Evolutionary conservation across 2,888 invertebrate genomes (phyloP).

Genomic region (Epinotia brunnichana): DNA sequence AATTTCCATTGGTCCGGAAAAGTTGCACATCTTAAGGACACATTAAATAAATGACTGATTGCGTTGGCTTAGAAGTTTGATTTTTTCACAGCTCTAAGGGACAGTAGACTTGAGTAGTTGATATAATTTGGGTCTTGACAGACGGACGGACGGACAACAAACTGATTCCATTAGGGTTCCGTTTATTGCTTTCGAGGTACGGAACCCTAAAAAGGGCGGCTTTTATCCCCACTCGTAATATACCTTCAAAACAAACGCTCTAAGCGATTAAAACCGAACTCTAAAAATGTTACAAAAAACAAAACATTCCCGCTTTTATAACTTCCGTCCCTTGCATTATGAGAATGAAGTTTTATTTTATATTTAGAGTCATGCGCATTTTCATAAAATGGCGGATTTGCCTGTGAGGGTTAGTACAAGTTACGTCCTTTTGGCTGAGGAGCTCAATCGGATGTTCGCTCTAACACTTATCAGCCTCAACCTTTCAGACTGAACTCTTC

Average conservation of each 20-base stretch:
- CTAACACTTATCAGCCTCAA: not conserved
- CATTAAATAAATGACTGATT: too few relatives aligned
- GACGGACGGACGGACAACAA: too few relatives aligned
- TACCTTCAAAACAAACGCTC: slow-evolving; percentile 19
- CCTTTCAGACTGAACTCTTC: too few relatives aligned
- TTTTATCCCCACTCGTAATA: not conserved
- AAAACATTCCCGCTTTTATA: slow-evolving; percentile 75
- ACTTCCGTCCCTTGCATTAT: slow-evolving; percentile 77
- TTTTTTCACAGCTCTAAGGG: too few relatives aligned
- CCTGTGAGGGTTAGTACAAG: not conserved
- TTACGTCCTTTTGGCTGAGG: not conserved
- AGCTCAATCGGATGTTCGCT: not conserved
- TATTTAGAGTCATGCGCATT: slow-evolving; percentile 55
- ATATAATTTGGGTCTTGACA: too few relatives aligned
- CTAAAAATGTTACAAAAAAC: slow-evolving; percentile 56
- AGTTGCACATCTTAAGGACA: too few relatives aligned
- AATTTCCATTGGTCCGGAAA: too few relatives aligned
- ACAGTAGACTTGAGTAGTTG: too few relatives aligned
- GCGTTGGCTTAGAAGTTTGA: too few relatives aligned
- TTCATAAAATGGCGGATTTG: slow-evolving; percentile 38
- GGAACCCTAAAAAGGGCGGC: too few relatives aligned
- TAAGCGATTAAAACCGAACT: slow-evolving; percentile 36
- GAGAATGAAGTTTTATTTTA: slow-evolving; percentile 80
- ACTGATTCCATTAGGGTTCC: too few relatives aligned
- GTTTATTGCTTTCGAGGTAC: too few relatives aligned